A percentile compares a stretch with the other conserved stretches of the same genome.
phyloP scores from a whole-genome alignment of 2,888 invertebrate species.

The Pyrochroa serraticornis region DNA sequence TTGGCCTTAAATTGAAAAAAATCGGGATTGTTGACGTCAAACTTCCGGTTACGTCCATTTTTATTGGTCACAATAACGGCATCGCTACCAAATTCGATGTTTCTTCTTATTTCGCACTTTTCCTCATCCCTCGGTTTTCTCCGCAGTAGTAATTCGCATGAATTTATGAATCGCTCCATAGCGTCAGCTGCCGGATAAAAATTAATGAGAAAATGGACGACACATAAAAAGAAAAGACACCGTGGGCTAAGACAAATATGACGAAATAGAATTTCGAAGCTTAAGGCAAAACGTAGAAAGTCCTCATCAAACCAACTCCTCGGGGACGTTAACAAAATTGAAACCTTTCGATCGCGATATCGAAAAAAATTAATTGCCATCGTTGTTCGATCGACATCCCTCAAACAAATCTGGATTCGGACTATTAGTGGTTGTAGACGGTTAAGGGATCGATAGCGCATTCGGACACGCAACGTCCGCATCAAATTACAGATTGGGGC shows the following conservation, averaged over 20 bases:
- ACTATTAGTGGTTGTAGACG: constrained; percentile 2
- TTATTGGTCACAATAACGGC: too few relatives aligned
- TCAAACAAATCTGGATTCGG: constrained; percentile 10
- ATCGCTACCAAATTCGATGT: too few relatives aligned
- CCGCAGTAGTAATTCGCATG: too few relatives aligned
- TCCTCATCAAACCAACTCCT: neutral
- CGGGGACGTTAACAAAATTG: too few relatives aligned
- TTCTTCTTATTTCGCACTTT: too few relatives aligned
- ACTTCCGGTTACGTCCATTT: too few relatives aligned
- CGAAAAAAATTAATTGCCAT: too few relatives aligned
- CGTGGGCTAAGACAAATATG: neutral
- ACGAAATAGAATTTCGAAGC: constrained; percentile 6
- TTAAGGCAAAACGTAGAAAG: neutral
- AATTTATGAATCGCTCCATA: too few relatives aligned
- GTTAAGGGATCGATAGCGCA: constrained; percentile 12
- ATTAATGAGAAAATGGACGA: neutral
- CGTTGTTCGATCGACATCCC: neutral
- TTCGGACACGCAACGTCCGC: constrained; percentile 20
- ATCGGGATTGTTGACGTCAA: too few relatives aligned
- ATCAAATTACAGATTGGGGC: constrained; percentile 22
- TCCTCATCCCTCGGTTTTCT: too few relatives aligned
- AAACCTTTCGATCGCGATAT: too few relatives aligned
- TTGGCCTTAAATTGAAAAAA: too few relatives aligned
- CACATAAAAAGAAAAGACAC: constrained; percentile 5
- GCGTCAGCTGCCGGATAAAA: neutral